Evolutionary conservation across 2,797 vertebrate species (phyloP).

Genomic region (Tinamus major): DNA sequence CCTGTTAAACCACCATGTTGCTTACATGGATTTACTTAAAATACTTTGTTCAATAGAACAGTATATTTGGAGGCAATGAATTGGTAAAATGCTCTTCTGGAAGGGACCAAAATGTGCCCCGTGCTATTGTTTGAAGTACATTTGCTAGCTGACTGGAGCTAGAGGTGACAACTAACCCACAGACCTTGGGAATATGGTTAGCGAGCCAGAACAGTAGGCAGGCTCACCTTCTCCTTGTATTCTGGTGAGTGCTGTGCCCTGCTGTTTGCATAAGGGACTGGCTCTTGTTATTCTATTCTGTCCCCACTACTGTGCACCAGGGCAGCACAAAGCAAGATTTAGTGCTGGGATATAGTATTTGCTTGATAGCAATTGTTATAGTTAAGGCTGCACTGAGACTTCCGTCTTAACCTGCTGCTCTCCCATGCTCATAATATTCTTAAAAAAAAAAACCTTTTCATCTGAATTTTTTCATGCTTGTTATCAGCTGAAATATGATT

Average conservation of each 20-base stretch:
- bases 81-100: not conserved
- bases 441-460: conserved; percentile 1
- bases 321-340: conserved; percentile 62
- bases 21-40: not conserved
- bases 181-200: conserved; percentile 21
- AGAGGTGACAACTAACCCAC: conserved; percentile 31
- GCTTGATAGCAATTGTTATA: conserved; percentile 42
- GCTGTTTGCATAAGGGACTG: conserved; percentile 51
- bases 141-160: conserved; percentile 13
- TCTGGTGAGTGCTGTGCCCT: conserved; percentile 30
- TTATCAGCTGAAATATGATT: conserved; percentile 50
- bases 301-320: conserved; percentile 39
- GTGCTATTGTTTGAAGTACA: conserved; percentile 21
- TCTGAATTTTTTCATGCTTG: conserved; percentile 59
- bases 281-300: conserved; percentile 51
- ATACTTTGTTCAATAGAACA: conserved; percentile 6
- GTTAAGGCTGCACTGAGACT: conserved; percentile 43
- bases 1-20: not conserved
- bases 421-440: conserved; percentile 5
- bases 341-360: conserved; percentile 55
- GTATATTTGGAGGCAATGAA: not conserved
- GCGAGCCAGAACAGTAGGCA: conserved; percentile 37
- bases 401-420: conserved; percentile 49
- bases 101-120: conserved; percentile 9
- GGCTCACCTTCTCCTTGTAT: conserved; percentile 40